These are phyloP conservation scores for Dinothrombium tinctorium DNA, from an alignment of 1,140 invertebrate species.

Conservation along the genomic window DNA sequence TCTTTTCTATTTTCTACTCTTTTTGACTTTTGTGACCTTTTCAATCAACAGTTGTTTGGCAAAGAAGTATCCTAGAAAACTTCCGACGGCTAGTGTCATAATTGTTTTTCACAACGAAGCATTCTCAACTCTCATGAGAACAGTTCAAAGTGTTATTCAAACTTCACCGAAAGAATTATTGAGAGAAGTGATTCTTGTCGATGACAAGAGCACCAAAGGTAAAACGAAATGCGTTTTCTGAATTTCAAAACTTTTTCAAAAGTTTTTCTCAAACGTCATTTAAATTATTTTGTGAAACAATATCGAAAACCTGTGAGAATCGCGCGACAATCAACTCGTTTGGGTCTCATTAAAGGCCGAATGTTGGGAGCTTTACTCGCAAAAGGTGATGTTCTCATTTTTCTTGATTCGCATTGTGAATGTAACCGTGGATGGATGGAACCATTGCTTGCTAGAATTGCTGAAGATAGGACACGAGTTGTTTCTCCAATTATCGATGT, in stretches of 20 bases:
- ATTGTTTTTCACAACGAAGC: conserved; percentile 98
- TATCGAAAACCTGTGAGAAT: conserved; percentile 34
- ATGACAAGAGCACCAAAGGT: conserved; percentile 33
- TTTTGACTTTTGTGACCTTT: neutral
- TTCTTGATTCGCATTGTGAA: conserved; percentile 68
- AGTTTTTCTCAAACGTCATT: conserved; percentile 49
- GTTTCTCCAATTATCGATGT: conserved; percentile 95
- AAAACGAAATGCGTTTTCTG: conserved; percentile 2
- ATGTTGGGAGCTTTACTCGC: conserved; percentile 80
- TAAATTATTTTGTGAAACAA: too few species aligned
- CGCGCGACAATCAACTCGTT: conserved; percentile 55
- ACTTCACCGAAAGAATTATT: conserved; percentile 66
- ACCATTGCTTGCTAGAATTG: conserved; percentile 78
- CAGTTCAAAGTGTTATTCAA: conserved; percentile 88
- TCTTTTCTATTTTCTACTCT: neutral
- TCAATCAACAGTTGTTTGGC: conserved; percentile 26
- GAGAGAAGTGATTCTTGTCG: conserved; percentile 84
- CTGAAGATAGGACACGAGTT: conserved; percentile 56
- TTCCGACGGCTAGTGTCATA: conserved; percentile 80
- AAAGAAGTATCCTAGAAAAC: conserved; percentile 36
- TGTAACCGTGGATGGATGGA: conserved; percentile 90
- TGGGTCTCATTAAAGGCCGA: conserved; percentile 72
- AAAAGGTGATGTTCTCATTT: conserved; percentile 84
- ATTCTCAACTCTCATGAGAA: conserved; percentile 74
- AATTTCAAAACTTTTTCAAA: conserved; percentile 23